Base-by-base conservation (phyloP, 2,797 vertebrate species). In the Sorex maritimensis region DNA sequence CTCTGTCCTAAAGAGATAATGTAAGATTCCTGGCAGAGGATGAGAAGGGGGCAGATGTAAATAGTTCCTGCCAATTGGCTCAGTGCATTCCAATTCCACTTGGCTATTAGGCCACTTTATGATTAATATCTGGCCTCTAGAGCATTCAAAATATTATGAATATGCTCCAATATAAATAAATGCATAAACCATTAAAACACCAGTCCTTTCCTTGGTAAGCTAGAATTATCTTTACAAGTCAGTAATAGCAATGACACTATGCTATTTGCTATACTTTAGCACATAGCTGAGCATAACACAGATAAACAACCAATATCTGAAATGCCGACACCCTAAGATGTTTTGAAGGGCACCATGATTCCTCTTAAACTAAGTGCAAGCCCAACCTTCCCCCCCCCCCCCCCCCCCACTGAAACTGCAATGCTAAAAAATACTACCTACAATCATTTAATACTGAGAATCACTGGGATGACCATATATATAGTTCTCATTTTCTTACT, bases 21-120 rank as follows among this genome's bases (percentile, higher is more conserved):
- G 13, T 65, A 69, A 34, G 65, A 87, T 90, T 93, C 74, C 81
- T 92, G 74, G 74, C 44, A 95, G n/a, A 91, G 52, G 24, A 44
- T 79, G 41, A 86, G 55, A 83, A 92, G 23, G n/a, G 12, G 34
- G 10, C 6, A 82, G 58, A 79, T 52, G 85, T 12, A 85, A 84
- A 85, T 3, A 74, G 12, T 19, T 26, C 24, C 67, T 85, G 30
- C 65, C 85, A 93, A 81, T 0, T 58, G 13, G 79, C 26, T 46
- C 65, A 87, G 75, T 30, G 19, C 19, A 68, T 86, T 92, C 88
- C 69, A 91, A 72, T 52, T 91, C 34, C 34, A 5, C 80, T 77
- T 88, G 69, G 68, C 34, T 86, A 73, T 82, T 72, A 68, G 38
- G n/a, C 24, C 38, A 80, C 38, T 88, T 95, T 38, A 74, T 38